Base-by-base conservation (phyloP, 2,797 vertebrate species). In the Mus minutoides region DNA sequence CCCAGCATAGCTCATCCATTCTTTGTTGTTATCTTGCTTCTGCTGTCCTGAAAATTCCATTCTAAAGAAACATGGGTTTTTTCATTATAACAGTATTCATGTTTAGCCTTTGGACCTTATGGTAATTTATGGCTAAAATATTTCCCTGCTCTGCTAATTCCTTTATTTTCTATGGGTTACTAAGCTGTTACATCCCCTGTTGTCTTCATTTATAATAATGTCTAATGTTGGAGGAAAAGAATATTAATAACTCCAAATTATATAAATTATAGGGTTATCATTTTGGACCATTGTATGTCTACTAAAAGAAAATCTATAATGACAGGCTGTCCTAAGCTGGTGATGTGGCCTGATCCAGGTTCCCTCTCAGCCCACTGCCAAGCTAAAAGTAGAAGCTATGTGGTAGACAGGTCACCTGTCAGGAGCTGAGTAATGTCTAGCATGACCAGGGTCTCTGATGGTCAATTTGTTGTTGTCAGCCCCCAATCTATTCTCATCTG, bases 381-480 rank as follows among this genome's bases (percentile, higher is more conserved):
- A 19, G 29, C 83, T 95, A 40, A 82, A 84, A 82, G 82, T 67
- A 64, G 91, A 91, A 90, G 76, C 46, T 62, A n/a, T 0, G 0
- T 22, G 26, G 89, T 62, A 37, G 64, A 84, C 34, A 73, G 88
- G 94, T 97, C 93, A 91, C 85, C 93, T 91, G 88, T 93, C 78
- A 58, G 52, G 90, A 91, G 80, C 90, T 95, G 94, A 97, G 43
- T 85, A 64, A 96, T 92, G 67, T 73, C 64, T 90, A 34, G 34
- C 69, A 29, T 80, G 80, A 78, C 78, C 69, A 85, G 86, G 84
- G 76, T 17, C 37, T 94, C 73, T 92, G 75, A 92, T 69, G 91
- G 89, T 62, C 96, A 73, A 82, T 97, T 96, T 95, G 40, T 97
- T 97, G 92, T 1, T 97, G 97, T 97, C 95, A 83, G n/a, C 80